Base-by-base conservation (phyloP, 2,113 vertebrate species). In the Carettochelys insculpta region DNA sequence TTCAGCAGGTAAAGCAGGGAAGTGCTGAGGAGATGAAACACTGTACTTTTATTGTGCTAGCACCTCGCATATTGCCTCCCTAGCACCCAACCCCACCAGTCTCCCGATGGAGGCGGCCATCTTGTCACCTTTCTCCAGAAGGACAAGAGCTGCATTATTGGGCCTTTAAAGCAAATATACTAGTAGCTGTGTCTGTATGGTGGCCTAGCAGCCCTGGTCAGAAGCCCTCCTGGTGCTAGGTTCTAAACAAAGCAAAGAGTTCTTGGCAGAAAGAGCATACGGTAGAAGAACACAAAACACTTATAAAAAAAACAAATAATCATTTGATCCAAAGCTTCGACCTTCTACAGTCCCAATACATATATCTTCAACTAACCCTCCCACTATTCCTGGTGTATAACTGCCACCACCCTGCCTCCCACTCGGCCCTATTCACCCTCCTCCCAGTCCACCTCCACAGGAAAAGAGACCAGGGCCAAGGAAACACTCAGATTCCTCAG, bases 251-350 rank as follows among this genome's bases (percentile, higher is more conserved):
- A 91, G 31, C 51, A 80, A 80, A 52, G 48, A 85, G 91, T 82
- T 77, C 25, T 77, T 3, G 1, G n/a, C 84, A 91, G n/a, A 12
- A 54, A 83, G 77, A 87, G 12, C 71, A 80, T 25, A 3, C 5
- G 89, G 11, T 11, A 0, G 0, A 93, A 13, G 52, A 51, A 47
- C 0, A 0, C 11, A 38, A 78, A 38, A 53, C 47, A 54, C 51
- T 22, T 22, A 90, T 51, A 51, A 11, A 82, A 86, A 25, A 5
- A 87, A 82, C 29, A 6, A 31, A 75, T 11, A 0, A n/a, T 0
- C 2, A 77, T 77, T 31, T 76, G 87, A 41, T 78, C 77, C 34
- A 8, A 0, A 73, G 45, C 1, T 24, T 65, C 71, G 79, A 80
- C 41, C 29, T 13, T 2, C 29, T 53, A 81, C 5, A 6, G 56